Evolutionary conservation across 2,797 vertebrate genomes (phyloP).

Genomic region (Meriones psammophilus): DNA sequence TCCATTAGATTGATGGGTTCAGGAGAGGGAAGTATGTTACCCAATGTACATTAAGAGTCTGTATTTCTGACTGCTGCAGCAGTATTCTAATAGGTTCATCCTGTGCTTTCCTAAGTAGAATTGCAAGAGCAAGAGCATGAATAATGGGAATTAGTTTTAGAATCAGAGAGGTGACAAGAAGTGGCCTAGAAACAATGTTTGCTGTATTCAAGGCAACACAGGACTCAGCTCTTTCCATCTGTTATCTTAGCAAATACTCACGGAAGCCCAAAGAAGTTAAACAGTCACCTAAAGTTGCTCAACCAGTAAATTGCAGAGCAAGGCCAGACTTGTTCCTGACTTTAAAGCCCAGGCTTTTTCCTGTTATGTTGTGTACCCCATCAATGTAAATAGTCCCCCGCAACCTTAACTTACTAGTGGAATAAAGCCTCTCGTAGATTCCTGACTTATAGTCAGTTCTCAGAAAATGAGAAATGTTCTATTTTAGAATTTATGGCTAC

Average conservation of each 20-base stretch:
- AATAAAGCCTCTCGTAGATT: slow-evolving; percentile 31
- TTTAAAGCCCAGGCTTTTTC: background rate
- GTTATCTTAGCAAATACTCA: slow-evolving; percentile 62
- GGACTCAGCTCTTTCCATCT: slow-evolving; percentile 14
- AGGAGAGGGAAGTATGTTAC: slow-evolving; percentile 37
- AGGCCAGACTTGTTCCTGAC: slow-evolving; percentile 58
- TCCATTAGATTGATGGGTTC: slow-evolving; percentile 43
- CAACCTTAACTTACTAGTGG: slow-evolving; percentile 56
- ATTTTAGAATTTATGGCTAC: slow-evolving; percentile 54
- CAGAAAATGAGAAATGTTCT: slow-evolving; percentile 56
- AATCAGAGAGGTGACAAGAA: slow-evolving; percentile 46
- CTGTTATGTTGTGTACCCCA: background rate
- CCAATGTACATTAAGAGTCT: background rate
- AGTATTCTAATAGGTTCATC: slow-evolving; percentile 25
- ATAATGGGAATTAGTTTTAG: slow-evolving; percentile 55
- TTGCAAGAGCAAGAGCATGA: slow-evolving; percentile 36
- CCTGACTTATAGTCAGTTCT: slow-evolving; percentile 17
- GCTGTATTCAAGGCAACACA: slow-evolving; percentile 23
- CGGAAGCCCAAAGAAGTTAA: slow-evolving; percentile 54
- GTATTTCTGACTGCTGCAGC: slow-evolving; percentile 8
- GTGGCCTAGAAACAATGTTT: slow-evolving; percentile 13
- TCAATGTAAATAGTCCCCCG: background rate
- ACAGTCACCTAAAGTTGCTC: slow-evolving; percentile 38
- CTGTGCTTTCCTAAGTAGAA: slow-evolving; percentile 16
- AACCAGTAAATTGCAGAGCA: slow-evolving; percentile 46